These are phyloP conservation scores for Microtus pennsylvanicus DNA, from an alignment of 2,113 vertebrate species.

Conservation along the genomic window DNA sequence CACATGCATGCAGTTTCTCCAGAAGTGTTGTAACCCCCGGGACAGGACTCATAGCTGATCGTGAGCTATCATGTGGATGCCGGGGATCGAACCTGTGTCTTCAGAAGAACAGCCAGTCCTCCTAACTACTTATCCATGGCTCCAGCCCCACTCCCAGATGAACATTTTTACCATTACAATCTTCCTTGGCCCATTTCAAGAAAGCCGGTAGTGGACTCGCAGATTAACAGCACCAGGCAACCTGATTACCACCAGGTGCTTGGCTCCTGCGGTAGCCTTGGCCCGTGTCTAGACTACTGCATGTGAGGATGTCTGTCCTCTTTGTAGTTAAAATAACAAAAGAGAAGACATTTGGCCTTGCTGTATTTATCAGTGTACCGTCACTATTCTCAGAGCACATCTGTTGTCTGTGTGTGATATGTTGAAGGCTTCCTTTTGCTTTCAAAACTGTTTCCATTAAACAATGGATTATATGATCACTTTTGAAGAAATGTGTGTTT, in stretches of 20 bases:
- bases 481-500: slow-evolving; percentile 52
- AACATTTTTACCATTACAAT: slow-evolving; percentile 35
- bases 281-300: neutral
- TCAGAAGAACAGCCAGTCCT: neutral
- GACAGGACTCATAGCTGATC: neutral
- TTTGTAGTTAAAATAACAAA: slow-evolving; percentile 25
- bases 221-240: neutral
- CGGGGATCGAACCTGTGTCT: neutral
- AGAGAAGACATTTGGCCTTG: neutral
- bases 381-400: neutral
- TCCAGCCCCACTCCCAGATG: neutral
- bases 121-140: neutral
- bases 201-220: neutral
- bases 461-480: neutral
- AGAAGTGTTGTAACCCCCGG: neutral
- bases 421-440: neutral
- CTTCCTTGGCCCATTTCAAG: neutral
- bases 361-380: neutral
- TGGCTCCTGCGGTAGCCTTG: neutral
- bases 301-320: neutral
- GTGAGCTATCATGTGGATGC: neutral
- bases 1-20: neutral
- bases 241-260: neutral
- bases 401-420: neutral
- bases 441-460: slow-evolving; percentile 5